A percentile compares a stretch with the other conserved stretches of the same genome.
Conservation (phyloP, 2,113 vertebrate species). For the Bos indicus region DNA sequence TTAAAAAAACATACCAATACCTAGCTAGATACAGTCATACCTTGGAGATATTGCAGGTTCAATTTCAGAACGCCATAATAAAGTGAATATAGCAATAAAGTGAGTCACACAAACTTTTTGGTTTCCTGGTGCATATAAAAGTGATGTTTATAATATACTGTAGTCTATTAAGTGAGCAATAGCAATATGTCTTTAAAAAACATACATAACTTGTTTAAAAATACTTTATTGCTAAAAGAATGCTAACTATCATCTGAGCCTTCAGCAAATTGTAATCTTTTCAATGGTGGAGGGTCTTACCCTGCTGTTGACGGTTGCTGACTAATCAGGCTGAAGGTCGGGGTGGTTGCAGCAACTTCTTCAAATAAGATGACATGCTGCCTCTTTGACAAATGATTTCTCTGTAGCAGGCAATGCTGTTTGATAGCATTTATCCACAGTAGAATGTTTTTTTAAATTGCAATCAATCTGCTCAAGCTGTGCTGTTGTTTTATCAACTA, state of each 20-base stretch:
- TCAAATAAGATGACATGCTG: background rate
- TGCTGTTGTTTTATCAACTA: background rate
- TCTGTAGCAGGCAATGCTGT: background rate
- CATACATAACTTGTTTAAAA: background rate
- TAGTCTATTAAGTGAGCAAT: background rate
- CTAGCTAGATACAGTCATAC: background rate
- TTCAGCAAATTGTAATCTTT: background rate
- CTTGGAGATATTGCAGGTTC: background rate
- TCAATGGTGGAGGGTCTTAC: background rate
- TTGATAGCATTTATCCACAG: background rate
- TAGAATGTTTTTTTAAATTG: background rate
- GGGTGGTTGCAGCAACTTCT: background rate
- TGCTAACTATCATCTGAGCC: background rate
- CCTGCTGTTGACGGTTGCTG: background rate
- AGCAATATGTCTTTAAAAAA: background rate
- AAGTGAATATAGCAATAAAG: background rate
- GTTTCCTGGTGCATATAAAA: background rate
- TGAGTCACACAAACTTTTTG: background rate
- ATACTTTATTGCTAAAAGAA: background rate
- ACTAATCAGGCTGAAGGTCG: background rate
- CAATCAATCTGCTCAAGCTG: background rate
- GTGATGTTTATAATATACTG: background rate
- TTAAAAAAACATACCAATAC: background rate
- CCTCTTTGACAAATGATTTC: background rate
- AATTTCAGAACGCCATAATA: background rate